Evolutionary conservation across 37 sponge, comb jelly and placozoan species (phyloP).

Genomic region (Eunapius fragilis): DNA sequence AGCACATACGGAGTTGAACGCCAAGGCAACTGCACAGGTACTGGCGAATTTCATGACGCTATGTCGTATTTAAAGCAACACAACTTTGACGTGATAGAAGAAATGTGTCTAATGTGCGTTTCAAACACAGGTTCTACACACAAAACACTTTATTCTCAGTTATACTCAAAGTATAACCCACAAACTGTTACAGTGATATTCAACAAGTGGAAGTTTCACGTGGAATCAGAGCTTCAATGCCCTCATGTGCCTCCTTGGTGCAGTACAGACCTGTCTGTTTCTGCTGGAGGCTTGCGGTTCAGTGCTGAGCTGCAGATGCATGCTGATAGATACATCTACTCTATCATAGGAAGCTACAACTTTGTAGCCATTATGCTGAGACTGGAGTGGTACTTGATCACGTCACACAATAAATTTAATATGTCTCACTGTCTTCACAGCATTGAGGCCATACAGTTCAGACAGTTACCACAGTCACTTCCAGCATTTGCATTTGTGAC

Average conservation of each 20-base stretch:
- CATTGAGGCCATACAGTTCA: background rate
- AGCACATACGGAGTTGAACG: background rate
- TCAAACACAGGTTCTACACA: constrained; percentile 5
- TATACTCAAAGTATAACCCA: constrained; percentile 20
- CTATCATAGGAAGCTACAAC: background rate
- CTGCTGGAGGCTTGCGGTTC: background rate
- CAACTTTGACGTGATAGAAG: background rate
- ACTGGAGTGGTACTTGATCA: constrained; percentile 48
- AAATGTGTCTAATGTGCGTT: constrained; percentile 12
- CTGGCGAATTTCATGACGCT: background rate
- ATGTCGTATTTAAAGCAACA: background rate
- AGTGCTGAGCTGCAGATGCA: background rate
- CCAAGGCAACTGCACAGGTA: background rate
- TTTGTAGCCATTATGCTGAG: constrained; percentile 25
- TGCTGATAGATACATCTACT: background rate
- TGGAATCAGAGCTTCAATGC: background rate
- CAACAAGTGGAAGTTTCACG: constrained; percentile 38
- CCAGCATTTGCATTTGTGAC: constrained; percentile 29
- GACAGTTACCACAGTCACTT: background rate
- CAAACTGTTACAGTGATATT: constrained; percentile 29
- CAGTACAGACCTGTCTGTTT: background rate
- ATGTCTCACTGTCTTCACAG: background rate
- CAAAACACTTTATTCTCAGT: background rate
- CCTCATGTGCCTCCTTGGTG: background rate
- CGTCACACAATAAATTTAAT: background rate